A percentile compares a stretch with the other conserved stretches of the same genome.
phyloP scores from a whole-genome alignment of 2,888 invertebrate species.

The Acronicta psi region DNA sequence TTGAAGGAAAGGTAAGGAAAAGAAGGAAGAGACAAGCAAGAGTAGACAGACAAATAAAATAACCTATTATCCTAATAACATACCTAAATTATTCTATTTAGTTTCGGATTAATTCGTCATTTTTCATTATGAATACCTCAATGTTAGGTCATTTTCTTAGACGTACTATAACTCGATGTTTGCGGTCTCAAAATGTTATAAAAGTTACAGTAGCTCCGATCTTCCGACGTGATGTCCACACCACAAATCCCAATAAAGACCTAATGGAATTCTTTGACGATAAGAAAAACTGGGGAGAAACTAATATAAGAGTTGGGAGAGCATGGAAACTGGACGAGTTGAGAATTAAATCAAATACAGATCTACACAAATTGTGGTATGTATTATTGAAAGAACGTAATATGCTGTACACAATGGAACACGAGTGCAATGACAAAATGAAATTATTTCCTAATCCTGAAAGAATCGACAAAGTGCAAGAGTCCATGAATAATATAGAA shows the following conservation, averaged over 20 bases:
- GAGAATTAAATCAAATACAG: slow-evolving; percentile 97
- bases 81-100: too few species aligned
- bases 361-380: slow-evolving; percentile 99
- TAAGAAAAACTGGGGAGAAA: slow-evolving; percentile 94
- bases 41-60: too few species aligned
- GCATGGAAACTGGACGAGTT: slow-evolving; percentile 97
- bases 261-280: slow-evolving; percentile 97
- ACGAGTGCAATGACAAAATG: slow-evolving; percentile 91
- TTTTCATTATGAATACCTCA: slow-evolving; percentile 59
- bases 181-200: slow-evolving; percentile 63
- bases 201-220: slow-evolving; percentile 49
- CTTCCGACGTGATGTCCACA: slow-evolving; percentile 69
- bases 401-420: slow-evolving; percentile 99
- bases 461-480: slow-evolving; percentile 97
- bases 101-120: too few species aligned
- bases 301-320: slow-evolving; percentile 93
- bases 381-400: slow-evolving; percentile 97
- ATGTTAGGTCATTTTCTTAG: slow-evolving; percentile 61
- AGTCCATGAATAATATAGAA: slow-evolving; percentile 98
- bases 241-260: slow-evolving; percentile 79
- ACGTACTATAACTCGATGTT: slow-evolving; percentile 57
- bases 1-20: too few species aligned
- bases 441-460: slow-evolving; percentile 96
- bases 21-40: too few species aligned
- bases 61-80: too few species aligned